Conservation (phyloP, 2,888 invertebrate species). For the Tetrapedia diversipes region DNA sequence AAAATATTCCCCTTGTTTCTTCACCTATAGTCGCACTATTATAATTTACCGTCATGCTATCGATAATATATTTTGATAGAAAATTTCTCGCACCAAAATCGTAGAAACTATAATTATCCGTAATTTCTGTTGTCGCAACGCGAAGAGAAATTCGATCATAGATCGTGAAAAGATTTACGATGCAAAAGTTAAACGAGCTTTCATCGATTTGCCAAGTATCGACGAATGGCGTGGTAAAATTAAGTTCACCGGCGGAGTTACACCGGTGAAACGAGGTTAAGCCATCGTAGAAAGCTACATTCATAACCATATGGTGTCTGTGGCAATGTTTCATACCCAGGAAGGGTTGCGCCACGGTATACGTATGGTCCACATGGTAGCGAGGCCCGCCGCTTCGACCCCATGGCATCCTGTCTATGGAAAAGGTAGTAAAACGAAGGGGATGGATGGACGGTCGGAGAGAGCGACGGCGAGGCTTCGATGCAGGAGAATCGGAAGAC, state of each 20-base stretch:
- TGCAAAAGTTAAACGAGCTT: not conserved
- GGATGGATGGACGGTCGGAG: slow-evolving; percentile 62
- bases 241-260: slow-evolving; percentile 27
- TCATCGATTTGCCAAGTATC: slow-evolving; percentile 1
- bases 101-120: not conserved
- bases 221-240: not conserved
- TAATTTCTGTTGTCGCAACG: not conserved
- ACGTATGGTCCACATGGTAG: slow-evolving; percentile 63
- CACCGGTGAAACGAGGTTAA: slow-evolving; percentile 61
- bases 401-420: slow-evolving; percentile 63
- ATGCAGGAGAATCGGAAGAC: slow-evolving; percentile 42
- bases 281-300: slow-evolving; percentile 53
- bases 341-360: slow-evolving; percentile 62
- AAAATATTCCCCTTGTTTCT: too few relatives aligned
- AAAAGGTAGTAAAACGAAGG: slow-evolving; percentile 64
- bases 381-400: slow-evolving; percentile 51
- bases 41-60: too few relatives aligned
- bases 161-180: not conserved
- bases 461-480: slow-evolving; percentile 47
- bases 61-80: too few relatives aligned
- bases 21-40: too few relatives aligned
- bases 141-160: not conserved
- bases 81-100: not conserved
- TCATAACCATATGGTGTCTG: slow-evolving; percentile 69
- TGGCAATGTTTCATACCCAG: slow-evolving; percentile 62